Conservation (phyloP, 1,140 invertebrate genomes). For the Neocloeon triangulifer region DNA sequence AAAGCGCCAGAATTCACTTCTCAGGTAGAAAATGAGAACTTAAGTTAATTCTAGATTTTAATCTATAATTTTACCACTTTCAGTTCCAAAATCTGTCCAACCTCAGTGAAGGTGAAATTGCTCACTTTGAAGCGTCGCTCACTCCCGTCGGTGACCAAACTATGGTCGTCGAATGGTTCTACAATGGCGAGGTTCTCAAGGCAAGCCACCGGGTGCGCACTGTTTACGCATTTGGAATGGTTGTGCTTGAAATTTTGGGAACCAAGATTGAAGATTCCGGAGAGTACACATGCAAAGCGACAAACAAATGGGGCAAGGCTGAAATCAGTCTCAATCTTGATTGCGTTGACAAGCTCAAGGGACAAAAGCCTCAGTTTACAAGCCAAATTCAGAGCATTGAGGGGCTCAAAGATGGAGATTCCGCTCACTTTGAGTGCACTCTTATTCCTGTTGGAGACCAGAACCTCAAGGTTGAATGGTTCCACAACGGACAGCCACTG, state of each 20-base stretch:
- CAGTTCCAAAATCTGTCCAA: conserved; percentile 54
- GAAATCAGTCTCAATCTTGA: conserved; percentile 65
- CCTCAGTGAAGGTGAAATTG: conserved; percentile 71
- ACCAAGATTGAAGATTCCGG: conserved; percentile 75
- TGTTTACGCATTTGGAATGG: conserved; percentile 85
- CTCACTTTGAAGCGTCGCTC: conserved; percentile 82
- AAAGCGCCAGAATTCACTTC: conserved; percentile 72
- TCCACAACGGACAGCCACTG: conserved; percentile 71
- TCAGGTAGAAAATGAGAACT: conserved; percentile 23
- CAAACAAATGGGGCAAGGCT: conserved; percentile 68
- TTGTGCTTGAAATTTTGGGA: conserved; percentile 80
- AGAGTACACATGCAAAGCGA: conserved; percentile 63
- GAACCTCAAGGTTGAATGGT: conserved; percentile 89
- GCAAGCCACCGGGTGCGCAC: conserved; percentile 73
- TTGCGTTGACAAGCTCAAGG: conserved; percentile 61
- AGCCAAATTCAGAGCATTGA: conserved; percentile 66
- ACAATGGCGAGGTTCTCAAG: conserved; percentile 69
- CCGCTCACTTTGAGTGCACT: conserved; percentile 82
- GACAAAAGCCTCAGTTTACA: conserved; percentile 69
- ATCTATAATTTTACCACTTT: too few species aligned
- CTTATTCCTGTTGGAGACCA: conserved; percentile 81
- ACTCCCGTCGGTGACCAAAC: conserved; percentile 84
- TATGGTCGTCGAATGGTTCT: conserved; percentile 96
- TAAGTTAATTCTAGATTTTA: too few species aligned
- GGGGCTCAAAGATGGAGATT: conserved; percentile 73